Conservation (phyloP, 1,140 invertebrate species). For the Micrasema minimum region DNA sequence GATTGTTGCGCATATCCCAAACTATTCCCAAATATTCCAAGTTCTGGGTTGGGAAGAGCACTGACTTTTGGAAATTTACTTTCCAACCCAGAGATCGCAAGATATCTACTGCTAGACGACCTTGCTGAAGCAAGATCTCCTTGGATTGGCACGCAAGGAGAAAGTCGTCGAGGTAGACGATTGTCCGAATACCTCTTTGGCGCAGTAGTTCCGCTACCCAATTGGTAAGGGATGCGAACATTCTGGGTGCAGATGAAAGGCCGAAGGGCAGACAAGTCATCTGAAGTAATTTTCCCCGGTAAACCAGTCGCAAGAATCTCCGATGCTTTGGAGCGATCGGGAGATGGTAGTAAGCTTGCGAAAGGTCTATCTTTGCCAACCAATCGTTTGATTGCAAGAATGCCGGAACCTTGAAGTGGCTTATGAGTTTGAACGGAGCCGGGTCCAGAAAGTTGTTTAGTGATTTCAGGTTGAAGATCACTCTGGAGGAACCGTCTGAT, state of each 20-base stretch:
- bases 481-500: no score
- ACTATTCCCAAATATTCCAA: no score
- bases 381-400: slow-evolving; percentile 53
- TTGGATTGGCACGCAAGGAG: no score
- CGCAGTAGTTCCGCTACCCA: no score
- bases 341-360: slow-evolving; percentile 61
- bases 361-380: no score
- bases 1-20: no score
- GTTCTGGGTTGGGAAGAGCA: no score
- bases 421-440: slow-evolving; percentile 54
- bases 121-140: slow-evolving; percentile 21
- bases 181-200: slow-evolving; percentile 48
- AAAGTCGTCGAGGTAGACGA: slow-evolving; percentile 43
- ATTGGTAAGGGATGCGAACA: no score
- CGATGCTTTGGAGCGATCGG: slow-evolving; percentile 24
- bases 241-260: no score
- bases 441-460: slow-evolving; percentile 52
- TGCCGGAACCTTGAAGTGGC: slow-evolving; percentile 52
- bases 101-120: slow-evolving; percentile 37
- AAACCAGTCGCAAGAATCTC: slow-evolving; percentile 45
- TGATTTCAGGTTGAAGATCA: no score
- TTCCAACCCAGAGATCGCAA: slow-evolving; percentile 37
- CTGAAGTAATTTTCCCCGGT: neutral
- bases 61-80: slow-evolving; percentile 52
- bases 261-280: slow-evolving; percentile 45